phyloP scores from a whole-genome alignment of 2,888 invertebrate species.

The Odontocolon sp. region DNA sequence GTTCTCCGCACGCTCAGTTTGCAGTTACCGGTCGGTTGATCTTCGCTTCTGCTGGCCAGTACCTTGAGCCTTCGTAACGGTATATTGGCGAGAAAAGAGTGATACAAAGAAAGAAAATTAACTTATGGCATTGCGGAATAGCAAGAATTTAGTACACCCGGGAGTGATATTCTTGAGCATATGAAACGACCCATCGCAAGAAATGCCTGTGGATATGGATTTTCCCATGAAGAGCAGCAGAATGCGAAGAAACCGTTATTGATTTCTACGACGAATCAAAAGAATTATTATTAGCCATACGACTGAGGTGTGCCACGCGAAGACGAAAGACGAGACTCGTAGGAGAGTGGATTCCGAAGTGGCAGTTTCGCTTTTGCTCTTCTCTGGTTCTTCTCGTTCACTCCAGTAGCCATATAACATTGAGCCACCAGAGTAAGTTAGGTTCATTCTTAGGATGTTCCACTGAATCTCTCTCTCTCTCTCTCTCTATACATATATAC shows the following conservation, averaged over 20 bases:
- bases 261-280: not conserved
- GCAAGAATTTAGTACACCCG: conserved; percentile 46
- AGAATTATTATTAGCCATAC: conserved; percentile 44
- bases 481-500: too few species aligned
- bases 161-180: too few species aligned
- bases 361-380: conserved; percentile 45
- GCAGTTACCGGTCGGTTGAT: conserved; percentile 35
- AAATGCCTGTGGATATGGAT: not conserved
- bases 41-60: conserved; percentile 25
- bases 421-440: not conserved
- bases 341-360: conserved; percentile 28
- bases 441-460: conserved; percentile 7
- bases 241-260: not conserved
- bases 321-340: conserved; percentile 5
- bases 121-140: conserved; percentile 18
- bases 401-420: conserved; percentile 12
- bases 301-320: not conserved
- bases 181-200: too few species aligned
- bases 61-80: conserved; percentile 38
- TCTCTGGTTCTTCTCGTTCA: not conserved
- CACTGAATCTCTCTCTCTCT: conserved; percentile 5
- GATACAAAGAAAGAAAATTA: conserved; percentile 35
- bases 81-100: conserved; percentile 32
- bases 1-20: conserved; percentile 33
- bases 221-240: not conserved